A percentile compares a stretch with the other conserved stretches of the same genome.
Evolutionary conservation across 2,888 invertebrate genomes (phyloP).

Genomic region (Axea sp.): DNA sequence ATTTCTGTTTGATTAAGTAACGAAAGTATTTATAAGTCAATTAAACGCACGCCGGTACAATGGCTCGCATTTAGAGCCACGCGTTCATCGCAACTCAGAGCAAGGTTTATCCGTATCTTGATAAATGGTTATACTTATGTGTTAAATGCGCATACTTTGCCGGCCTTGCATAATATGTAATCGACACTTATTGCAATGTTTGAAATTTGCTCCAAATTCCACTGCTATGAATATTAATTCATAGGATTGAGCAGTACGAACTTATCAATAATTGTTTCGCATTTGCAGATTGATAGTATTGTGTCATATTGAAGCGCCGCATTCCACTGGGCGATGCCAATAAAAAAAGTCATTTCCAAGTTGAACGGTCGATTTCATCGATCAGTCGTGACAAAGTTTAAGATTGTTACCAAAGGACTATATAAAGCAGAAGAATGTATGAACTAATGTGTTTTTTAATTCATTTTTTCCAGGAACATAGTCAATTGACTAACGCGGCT

Average conservation of each 20-base stretch:
- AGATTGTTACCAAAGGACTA: too few relatives aligned
- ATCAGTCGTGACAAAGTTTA: too few relatives aligned
- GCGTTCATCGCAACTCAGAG: slow-evolving; percentile 51
- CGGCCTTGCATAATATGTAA: slow-evolving; percentile 60
- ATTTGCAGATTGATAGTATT: slow-evolving; percentile 42
- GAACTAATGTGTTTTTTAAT: neutral
- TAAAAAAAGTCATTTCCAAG: neutral
- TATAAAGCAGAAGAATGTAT: too few relatives aligned
- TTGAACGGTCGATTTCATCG: too few relatives aligned
- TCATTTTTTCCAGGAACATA: slow-evolving; percentile 11
- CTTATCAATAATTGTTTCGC: slow-evolving; percentile 52
- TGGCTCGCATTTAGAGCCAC: slow-evolving; percentile 43
- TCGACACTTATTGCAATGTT: slow-evolving; percentile 53
- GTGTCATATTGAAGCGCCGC: slow-evolving; percentile 29
- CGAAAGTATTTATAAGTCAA: slow-evolving; percentile 40
- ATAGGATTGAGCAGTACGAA: slow-evolving; percentile 44
- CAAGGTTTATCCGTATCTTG: slow-evolving; percentile 64
- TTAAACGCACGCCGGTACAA: slow-evolving; percentile 25
- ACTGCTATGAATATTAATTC: slow-evolving; percentile 64
- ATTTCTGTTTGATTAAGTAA: slow-evolving; percentile 20
- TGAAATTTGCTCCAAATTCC: slow-evolving; percentile 67
- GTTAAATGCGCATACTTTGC: slow-evolving; percentile 37
- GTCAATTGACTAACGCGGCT: slow-evolving; percentile 4
- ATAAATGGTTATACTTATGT: slow-evolving; percentile 56
- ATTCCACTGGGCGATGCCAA: slow-evolving; percentile 2